Conservation (phyloP, 2,113 vertebrate species). For the Bostrychus sinensis region DNA sequence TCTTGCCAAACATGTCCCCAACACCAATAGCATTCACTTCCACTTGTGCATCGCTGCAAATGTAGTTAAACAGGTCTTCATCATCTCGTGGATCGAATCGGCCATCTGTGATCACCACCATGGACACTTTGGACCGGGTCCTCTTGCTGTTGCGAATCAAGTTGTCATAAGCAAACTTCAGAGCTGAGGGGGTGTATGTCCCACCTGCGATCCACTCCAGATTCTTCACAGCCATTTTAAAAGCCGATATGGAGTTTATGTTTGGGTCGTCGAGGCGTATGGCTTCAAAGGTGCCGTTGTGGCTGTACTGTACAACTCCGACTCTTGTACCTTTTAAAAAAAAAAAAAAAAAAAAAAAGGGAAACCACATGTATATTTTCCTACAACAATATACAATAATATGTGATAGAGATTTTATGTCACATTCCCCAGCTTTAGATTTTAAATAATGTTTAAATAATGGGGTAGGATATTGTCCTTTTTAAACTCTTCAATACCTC, state of each 20-base stretch:
- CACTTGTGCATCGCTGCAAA: constrained; percentile 79
- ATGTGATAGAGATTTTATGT: too few species aligned
- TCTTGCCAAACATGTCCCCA: constrained; percentile 90
- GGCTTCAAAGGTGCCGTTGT: constrained; percentile 94
- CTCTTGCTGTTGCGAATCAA: constrained; percentile 90
- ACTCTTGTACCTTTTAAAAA: constrained; percentile 86
- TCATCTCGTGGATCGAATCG: constrained; percentile 91
- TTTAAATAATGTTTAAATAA: too few species aligned
- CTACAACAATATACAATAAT: too few species aligned
- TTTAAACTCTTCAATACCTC: background rate
- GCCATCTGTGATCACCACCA: constrained; percentile 95
- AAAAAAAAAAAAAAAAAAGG: background rate
- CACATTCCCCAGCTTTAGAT: too few species aligned
- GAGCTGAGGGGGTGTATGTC: constrained; percentile 95
- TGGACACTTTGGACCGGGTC: constrained; percentile 86
- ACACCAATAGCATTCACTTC: constrained; percentile 92
- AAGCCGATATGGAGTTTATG: constrained; percentile 89
- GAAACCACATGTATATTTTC: too few species aligned
- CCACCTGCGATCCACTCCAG: constrained; percentile 97
- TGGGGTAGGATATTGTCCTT: too few species aligned
- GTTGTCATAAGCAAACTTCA: constrained; percentile 92
- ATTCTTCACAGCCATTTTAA: constrained; percentile 92
- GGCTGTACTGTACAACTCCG: constrained; percentile 97
- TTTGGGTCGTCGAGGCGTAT: constrained; percentile 88
- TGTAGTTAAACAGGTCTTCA: constrained; percentile 82